Base-by-base conservation (phyloP, 2,113 vertebrate species). In the Hipposideros armiger region DNA sequence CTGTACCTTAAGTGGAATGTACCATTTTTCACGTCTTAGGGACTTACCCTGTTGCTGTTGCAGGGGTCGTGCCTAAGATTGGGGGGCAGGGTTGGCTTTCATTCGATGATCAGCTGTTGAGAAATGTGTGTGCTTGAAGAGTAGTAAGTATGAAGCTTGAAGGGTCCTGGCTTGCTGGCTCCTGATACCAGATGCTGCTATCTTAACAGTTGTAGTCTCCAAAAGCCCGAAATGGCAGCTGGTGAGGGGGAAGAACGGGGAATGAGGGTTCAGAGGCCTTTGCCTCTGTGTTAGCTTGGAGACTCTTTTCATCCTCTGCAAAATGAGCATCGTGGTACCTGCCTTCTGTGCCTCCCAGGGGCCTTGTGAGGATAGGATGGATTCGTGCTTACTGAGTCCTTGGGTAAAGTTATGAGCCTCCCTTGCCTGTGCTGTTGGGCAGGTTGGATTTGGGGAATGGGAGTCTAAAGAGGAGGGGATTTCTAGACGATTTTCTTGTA, bases 151-250 rank as follows among this genome's bases (percentile, higher is more conserved):
- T 50, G 70, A n/a, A 86, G 73, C 92, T 88, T 26, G 87, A 80
- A 87, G 54, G 28, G 58, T 56, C 87, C 70, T 83, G 83, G 36
- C 45, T 94, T 91, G 58, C 84, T 83, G 87, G 20, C 73, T 83
- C 30, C 36, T 15, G 54, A 85, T 42, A 72, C 67, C 96, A 93
- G 95, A 81, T 90, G 80, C 92, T 87, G 54, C n/a, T 91, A 62
- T 62, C 32, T 91, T 73, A 74, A 50, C 70, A 20, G 82, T 22
- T 60, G 15, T 62, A 7, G 28, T 90, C 62, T 94, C 80, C 56
- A 42, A 84, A 81, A 95, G 83, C 64, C 28, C 28, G 91, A 91
- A 74, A 66, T 50, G 93, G 83, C 83, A 97, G 73, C 15, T 47
- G 84, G 45, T 52, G n/a, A 92, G 60, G 9, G 58, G 19, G 20